These are phyloP conservation scores for Lindbergichthys nudifrons DNA, from an alignment of 2,797 vertebrate genomes.

Conservation along the genomic window DNA sequence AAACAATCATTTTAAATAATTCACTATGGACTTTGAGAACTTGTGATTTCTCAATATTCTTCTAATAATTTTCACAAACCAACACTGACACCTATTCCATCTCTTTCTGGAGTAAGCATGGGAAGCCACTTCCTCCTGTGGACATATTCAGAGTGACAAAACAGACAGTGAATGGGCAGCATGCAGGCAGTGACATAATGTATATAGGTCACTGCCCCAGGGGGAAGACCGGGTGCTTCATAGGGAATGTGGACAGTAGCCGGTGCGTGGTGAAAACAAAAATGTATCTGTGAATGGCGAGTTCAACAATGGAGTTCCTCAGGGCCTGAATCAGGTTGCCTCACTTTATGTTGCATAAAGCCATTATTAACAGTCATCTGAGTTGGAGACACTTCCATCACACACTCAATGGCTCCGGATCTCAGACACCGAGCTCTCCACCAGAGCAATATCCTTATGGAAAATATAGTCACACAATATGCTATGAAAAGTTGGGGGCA, in stretches of 20 bases:
- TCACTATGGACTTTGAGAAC: neutral
- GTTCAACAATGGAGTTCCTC: slow-evolving; percentile 40
- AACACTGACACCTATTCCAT: neutral
- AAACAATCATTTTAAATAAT: neutral
- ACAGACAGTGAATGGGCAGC: slow-evolving; percentile 21
- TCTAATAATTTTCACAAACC: neutral
- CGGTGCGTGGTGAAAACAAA: slow-evolving; percentile 35
- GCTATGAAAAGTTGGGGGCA: slow-evolving; percentile 2
- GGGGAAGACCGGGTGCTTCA: slow-evolving; percentile 11
- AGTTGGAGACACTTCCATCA: slow-evolving; percentile 54
- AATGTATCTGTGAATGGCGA: slow-evolving; percentile 32
- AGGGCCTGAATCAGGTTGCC: slow-evolving; percentile 45
- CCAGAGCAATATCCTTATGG: slow-evolving; percentile 52
- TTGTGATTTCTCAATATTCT: neutral
- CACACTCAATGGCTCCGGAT: slow-evolving; percentile 49
- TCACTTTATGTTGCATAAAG: slow-evolving; percentile 69
- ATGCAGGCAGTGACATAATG: slow-evolving; percentile 1
- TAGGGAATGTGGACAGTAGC: slow-evolving; percentile 38
- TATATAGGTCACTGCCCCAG: slow-evolving; percentile 65
- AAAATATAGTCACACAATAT: slow-evolving; percentile 39
- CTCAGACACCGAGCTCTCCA: slow-evolving; percentile 27
- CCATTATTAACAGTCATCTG: slow-evolving; percentile 69
- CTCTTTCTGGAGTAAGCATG: neutral
- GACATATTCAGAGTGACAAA: slow-evolving; percentile 33
- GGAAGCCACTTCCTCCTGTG: slow-evolving; percentile 19